Conservation (phyloP, 2,113 vertebrate genomes). For the Solenodon paradoxus region DNA sequence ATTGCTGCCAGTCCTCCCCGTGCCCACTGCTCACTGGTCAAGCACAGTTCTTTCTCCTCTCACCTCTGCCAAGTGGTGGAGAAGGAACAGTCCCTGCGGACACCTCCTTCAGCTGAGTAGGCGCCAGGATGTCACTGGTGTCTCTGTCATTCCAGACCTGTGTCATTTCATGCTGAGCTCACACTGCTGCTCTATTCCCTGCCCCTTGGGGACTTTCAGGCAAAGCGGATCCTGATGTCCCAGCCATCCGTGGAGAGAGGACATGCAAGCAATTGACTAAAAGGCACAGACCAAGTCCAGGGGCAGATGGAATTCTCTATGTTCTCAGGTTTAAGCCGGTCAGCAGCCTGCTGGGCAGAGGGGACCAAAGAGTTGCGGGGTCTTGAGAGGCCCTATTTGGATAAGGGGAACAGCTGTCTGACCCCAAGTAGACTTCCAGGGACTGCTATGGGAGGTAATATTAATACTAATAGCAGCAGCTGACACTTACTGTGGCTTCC, state of each 20-base stretch:
- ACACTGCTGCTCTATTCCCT: not conserved
- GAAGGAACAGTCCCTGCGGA: not conserved
- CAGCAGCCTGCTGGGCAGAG: not conserved
- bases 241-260: conserved; percentile 35
- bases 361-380: not conserved
- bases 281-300: not conserved
- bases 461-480: not conserved
- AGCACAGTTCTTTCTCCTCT: not conserved
- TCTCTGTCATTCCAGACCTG: not conserved
- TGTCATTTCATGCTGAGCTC: conserved; percentile 31
- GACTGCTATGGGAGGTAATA: not conserved
- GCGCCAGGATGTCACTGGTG: not conserved
- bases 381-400: not conserved
- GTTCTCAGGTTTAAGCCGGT: not conserved
- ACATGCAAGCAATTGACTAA: not conserved
- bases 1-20: not conserved
- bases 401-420: not conserved
- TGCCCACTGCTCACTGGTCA: not conserved
- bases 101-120: not conserved
- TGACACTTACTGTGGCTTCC: not conserved
- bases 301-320: not conserved
- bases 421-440: not conserved
- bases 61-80: not conserved
- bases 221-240: not conserved
- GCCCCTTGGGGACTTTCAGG: not conserved